A percentile compares a stretch with the other conserved stretches of the same genome.
phyloP scores from a whole-genome alignment of 2,113 vertebrate genomes.

The Pica pica region DNA sequence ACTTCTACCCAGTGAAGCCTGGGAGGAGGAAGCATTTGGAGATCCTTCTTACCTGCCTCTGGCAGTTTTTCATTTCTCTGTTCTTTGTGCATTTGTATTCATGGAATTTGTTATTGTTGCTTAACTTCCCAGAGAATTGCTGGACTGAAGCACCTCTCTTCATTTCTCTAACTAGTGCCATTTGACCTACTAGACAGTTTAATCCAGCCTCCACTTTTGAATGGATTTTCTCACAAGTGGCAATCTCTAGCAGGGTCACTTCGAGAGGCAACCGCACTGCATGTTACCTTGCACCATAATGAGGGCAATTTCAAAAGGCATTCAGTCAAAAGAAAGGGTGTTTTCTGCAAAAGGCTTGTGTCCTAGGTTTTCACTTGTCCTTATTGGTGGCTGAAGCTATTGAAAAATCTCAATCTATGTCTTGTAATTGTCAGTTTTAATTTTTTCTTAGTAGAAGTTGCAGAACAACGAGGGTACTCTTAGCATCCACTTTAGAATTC shows the following conservation, averaged over 20 bases:
- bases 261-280: conserved; percentile 62
- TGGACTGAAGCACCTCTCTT: conserved; percentile 73
- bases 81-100: conserved; percentile 68
- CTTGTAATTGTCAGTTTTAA: neutral
- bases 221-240: conserved; percentile 76
- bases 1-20: neutral
- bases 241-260: conserved; percentile 71
- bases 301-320: conserved; percentile 72
- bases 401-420: conserved; percentile 15
- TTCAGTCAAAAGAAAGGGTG: conserved; percentile 69
- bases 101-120: conserved; percentile 74
- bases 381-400: conserved; percentile 28
- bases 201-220: conserved; percentile 71
- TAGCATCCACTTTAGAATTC: neutral
- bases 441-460: neutral
- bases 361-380: conserved; percentile 8
- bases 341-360: conserved; percentile 65
- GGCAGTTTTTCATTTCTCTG: neutral
- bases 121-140: conserved; percentile 71
- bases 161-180: conserved; percentile 70
- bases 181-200: conserved; percentile 72
- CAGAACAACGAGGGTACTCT: neutral
- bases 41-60: neutral
- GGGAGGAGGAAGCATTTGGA: neutral
- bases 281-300: conserved; percentile 58